phyloP scores from a whole-genome alignment of 2,113 vertebrate species.

The Scomber japonicus region DNA sequence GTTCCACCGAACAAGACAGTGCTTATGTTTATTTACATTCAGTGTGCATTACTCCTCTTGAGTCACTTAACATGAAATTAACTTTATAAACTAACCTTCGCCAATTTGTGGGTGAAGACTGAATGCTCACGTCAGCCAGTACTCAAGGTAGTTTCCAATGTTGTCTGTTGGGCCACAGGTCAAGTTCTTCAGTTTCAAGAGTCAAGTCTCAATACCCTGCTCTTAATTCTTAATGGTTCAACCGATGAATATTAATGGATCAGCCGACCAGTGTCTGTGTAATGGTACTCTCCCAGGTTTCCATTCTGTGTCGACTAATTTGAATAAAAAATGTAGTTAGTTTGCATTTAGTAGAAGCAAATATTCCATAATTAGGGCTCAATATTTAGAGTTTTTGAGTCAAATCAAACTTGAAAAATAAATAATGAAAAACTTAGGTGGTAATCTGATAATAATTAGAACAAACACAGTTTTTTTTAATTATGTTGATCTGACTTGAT shows the following conservation, averaged over 20 bases:
- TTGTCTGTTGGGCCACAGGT: slow-evolving; percentile 49
- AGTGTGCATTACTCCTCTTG: slow-evolving; percentile 19
- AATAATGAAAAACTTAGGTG: no score
- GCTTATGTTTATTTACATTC: slow-evolving; percentile 30
- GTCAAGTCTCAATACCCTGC: slow-evolving; percentile 71
- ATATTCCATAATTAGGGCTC: background rate
- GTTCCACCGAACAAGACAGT: slow-evolving; percentile 17
- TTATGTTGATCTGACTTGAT: background rate
- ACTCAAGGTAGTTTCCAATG: slow-evolving; percentile 50
- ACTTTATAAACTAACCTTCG: slow-evolving; percentile 41
- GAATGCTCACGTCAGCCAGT: slow-evolving; percentile 26
- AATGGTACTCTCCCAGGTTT: slow-evolving; percentile 58
- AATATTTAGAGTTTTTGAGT: background rate
- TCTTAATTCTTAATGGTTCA: slow-evolving; percentile 76
- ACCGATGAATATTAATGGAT: slow-evolving; percentile 72
- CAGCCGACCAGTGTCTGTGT: slow-evolving; percentile 59
- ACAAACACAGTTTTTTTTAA: background rate
- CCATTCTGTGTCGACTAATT: slow-evolving; percentile 47
- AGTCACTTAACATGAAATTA: slow-evolving; percentile 7
- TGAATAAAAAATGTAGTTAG: slow-evolving; percentile 32
- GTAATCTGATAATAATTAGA: background rate
- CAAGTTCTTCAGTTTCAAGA: slow-evolving; percentile 75
- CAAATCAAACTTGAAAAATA: background rate
- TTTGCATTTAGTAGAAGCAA: background rate
- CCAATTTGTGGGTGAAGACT: background rate